These are phyloP conservation scores for Mus spretus DNA, from an alignment of 2,797 vertebrate genomes.

Conservation along the genomic window DNA sequence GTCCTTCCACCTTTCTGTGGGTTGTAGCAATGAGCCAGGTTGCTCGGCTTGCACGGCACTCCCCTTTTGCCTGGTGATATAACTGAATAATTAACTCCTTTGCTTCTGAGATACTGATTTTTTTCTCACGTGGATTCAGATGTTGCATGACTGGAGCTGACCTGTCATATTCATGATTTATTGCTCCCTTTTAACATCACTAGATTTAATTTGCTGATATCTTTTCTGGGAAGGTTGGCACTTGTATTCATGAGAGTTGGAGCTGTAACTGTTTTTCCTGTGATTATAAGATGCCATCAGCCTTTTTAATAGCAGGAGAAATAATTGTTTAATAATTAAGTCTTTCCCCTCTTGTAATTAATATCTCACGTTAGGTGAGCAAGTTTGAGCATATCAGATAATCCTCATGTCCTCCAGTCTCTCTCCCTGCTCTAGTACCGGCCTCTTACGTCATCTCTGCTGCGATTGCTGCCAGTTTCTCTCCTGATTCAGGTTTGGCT, in stretches of 20 bases:
- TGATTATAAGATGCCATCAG: slow-evolving; percentile 53
- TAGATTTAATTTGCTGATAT: slow-evolving; percentile 54
- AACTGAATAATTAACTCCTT: slow-evolving; percentile 19
- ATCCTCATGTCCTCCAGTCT: neutral
- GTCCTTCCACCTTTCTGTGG: neutral
- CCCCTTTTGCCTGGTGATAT: slow-evolving; percentile 11
- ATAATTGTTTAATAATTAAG: slow-evolving; percentile 66
- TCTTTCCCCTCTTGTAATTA: slow-evolving; percentile 62
- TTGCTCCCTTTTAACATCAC: neutral
- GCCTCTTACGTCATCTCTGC: neutral
- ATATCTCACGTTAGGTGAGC: slow-evolving; percentile 33
- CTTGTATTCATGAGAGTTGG: slow-evolving; percentile 23
- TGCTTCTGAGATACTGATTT: slow-evolving; percentile 39
- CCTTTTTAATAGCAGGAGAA: slow-evolving; percentile 61
- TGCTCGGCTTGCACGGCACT: neutral
- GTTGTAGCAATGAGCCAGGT: neutral
- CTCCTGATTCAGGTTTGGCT: slow-evolving; percentile 35
- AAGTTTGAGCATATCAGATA: slow-evolving; percentile 37
- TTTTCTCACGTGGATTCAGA: slow-evolving; percentile 17
- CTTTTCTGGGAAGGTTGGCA: slow-evolving; percentile 60
- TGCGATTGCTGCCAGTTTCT: neutral
- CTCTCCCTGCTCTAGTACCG: too few species aligned
- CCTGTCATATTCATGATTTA: slow-evolving; percentile 28
- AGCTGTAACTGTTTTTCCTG: slow-evolving; percentile 58
- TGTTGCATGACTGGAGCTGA: neutral